Conservation (phyloP, 2,888 invertebrate species). For the Ypsolopha scabrella region DNA sequence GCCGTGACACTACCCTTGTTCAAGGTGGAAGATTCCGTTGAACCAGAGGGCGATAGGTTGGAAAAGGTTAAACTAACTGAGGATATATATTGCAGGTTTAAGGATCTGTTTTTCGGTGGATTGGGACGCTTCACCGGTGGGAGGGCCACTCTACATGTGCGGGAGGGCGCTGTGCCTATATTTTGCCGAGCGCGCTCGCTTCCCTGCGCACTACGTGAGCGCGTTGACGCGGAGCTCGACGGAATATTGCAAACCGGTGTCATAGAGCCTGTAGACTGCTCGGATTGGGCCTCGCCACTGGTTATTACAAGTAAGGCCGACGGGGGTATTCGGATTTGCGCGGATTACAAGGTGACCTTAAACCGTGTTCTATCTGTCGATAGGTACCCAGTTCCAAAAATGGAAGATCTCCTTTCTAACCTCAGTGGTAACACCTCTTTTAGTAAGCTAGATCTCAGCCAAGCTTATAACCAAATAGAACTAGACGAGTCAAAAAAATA, state of each 20-base stretch:
- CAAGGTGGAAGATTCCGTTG: not conserved
- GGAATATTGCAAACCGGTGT: constrained; percentile 12
- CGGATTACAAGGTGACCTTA: constrained; percentile 7
- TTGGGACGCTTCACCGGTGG: not conserved
- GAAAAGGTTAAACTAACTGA: too few species aligned
- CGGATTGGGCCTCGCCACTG: too few species aligned
- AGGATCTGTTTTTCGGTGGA: not conserved
- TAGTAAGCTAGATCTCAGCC: constrained; percentile 3
- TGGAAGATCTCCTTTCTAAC: constrained; percentile 8
- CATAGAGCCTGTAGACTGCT: too few species aligned
- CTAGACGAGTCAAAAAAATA: too few species aligned
- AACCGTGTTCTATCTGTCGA: constrained; percentile 7
- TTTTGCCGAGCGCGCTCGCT: too few species aligned
- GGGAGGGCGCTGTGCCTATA: too few species aligned
- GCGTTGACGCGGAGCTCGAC: too few species aligned
- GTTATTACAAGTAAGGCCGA: constrained; percentile 10
- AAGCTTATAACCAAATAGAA: too few species aligned
- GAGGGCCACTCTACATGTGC: not conserved
- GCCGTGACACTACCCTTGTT: not conserved
- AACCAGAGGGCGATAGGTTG: too few species aligned
- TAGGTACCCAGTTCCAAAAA: constrained; percentile 7
- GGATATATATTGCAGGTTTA: not conserved
- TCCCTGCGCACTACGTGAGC: constrained; percentile 6
- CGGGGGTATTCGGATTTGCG: constrained; percentile 5
- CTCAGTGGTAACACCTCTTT: constrained; percentile 4